Conservation (phyloP, 1,140 invertebrate genomes). For the Caenorhabditis remanei region DNA sequence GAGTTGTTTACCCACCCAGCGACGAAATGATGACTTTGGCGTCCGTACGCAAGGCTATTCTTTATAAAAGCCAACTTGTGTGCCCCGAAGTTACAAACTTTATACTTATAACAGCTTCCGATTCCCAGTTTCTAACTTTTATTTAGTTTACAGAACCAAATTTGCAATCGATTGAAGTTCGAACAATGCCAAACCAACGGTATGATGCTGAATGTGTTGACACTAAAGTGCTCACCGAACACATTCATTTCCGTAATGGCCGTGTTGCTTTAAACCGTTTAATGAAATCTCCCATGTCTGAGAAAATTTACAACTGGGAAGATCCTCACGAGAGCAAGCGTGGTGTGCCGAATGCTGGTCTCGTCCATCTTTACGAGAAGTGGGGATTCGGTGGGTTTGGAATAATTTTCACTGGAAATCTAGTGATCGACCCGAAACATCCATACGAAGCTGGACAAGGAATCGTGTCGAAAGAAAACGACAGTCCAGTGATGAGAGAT, state of each 20-base stretch:
- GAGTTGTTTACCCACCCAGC: not conserved
- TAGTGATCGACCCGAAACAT: conserved; percentile 25
- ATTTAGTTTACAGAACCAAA: not conserved
- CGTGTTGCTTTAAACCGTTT: conserved; percentile 25
- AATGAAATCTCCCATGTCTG: conserved; percentile 24
- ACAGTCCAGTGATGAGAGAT: conserved; percentile 39
- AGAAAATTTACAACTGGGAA: conserved; percentile 50
- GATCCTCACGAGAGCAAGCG: conserved; percentile 25
- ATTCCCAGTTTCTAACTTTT: not conserved
- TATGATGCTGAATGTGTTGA: not conserved
- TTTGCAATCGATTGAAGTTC: not conserved
- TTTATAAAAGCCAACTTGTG: conserved; percentile 24
- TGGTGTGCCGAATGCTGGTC: conserved; percentile 18
- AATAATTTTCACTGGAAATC: conserved; percentile 27
- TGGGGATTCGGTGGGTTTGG: conserved; percentile 49
- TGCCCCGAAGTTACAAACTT: not conserved
- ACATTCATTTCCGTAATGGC: conserved; percentile 36
- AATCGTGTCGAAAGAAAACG: conserved; percentile 40
- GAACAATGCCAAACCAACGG: conserved; percentile 2
- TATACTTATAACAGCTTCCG: too few relatives aligned
- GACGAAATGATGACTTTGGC: conserved; percentile 50
- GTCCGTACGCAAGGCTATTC: not conserved
- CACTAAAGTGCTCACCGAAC: not conserved
- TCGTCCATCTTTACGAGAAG: conserved; percentile 25
- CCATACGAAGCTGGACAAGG: conserved; percentile 39